Conservation (phyloP, 2,888 invertebrate genomes). For the Sarcophaga rosellei region DNA sequence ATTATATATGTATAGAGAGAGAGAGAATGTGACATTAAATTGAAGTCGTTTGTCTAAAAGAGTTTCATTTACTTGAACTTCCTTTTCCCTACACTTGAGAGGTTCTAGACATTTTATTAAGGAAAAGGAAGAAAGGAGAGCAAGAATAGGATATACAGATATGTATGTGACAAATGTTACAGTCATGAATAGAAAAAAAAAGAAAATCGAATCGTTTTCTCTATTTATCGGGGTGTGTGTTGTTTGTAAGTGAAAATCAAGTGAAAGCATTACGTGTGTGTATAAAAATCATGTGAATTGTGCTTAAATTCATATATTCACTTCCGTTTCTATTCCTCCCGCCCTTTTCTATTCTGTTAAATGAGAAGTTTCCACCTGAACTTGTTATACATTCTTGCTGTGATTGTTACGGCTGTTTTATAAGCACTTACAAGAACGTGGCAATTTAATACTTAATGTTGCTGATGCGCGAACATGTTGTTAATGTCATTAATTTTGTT, state of each 20-base stretch:
- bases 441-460: slow-evolving; percentile 34
- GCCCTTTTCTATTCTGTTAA: neutral
- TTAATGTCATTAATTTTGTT: slow-evolving; percentile 27
- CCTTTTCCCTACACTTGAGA: slow-evolving; percentile 38
- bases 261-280: neutral
- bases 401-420: neutral
- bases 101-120: neutral
- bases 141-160: slow-evolving; percentile 7
- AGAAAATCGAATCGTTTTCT: too few relatives aligned
- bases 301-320: neutral
- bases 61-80: neutral
- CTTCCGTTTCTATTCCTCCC: neutral
- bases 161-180: slow-evolving; percentile 33
- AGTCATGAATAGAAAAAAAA: slow-evolving; percentile 42
- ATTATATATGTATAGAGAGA: neutral
- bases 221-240: neutral
- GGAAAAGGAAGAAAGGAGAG: neutral
- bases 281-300: neutral
- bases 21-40: slow-evolving; percentile 54
- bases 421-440: slow-evolving; percentile 34
- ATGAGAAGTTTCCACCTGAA: neutral
- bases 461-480: slow-evolving; percentile 59
- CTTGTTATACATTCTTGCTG: neutral
- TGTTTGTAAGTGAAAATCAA: neutral
- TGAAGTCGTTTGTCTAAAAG: slow-evolving; percentile 61